These are phyloP conservation scores for Scolopax mira DNA, from an alignment of 2,113 vertebrate genomes.

Conservation along the genomic window DNA sequence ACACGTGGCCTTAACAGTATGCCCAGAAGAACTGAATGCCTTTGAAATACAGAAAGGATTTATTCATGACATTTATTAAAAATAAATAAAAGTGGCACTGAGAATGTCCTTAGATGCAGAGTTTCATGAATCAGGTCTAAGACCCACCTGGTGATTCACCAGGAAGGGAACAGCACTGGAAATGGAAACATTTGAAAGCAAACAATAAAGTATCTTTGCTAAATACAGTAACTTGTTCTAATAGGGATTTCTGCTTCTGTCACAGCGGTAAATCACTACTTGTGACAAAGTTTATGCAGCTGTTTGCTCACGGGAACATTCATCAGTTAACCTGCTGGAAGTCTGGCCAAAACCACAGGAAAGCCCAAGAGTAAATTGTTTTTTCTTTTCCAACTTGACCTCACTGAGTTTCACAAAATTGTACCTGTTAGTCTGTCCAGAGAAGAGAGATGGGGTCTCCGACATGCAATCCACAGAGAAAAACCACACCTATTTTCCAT, in stretches of 20 bases:
- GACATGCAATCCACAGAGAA: background rate
- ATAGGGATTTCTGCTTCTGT: background rate
- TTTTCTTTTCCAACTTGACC: background rate
- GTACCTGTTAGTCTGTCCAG: background rate
- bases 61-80: background rate
- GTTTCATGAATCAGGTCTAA: background rate
- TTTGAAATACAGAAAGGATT: background rate
- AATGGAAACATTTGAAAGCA: background rate
- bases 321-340: background rate
- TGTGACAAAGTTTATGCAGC: background rate
- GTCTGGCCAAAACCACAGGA: background rate
- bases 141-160: background rate
- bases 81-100: background rate
- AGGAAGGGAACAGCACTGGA: background rate
- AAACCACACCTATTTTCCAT: background rate
- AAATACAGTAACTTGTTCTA: background rate
- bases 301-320: background rate
- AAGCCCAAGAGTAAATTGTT: background rate
- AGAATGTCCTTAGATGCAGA: background rate
- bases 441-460: background rate
- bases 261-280: background rate
- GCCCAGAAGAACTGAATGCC: background rate
- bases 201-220: background rate
- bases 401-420: background rate
- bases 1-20: background rate